Conservation (phyloP, 1,140 invertebrate genomes). For the Ptiloglossa arizonensis region DNA sequence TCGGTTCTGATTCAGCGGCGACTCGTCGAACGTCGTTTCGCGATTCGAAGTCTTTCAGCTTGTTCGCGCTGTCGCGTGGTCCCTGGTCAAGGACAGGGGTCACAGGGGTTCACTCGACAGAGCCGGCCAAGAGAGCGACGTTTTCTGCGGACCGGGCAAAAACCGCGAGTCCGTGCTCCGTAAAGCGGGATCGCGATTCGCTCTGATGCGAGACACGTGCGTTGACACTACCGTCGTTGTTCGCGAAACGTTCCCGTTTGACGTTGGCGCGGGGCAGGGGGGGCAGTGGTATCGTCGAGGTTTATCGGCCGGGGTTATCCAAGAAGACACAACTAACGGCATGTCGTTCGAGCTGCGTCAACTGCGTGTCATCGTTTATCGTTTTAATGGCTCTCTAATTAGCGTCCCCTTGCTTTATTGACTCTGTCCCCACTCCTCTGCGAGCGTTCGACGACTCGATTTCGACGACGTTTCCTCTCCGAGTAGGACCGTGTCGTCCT, state of each 20-base stretch:
- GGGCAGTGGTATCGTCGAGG: constrained; percentile 61
- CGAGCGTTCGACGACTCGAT: neutral
- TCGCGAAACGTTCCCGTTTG: constrained; percentile 51
- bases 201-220: constrained; percentile 42
- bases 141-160: constrained; percentile 7
- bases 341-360: constrained; percentile 76
- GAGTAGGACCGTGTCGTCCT: too few species aligned
- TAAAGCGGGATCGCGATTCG: neutral
- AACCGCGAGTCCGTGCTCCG: neutral
- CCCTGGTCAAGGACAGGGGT: constrained; percentile 21
- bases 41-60: too few species aligned
- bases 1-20: too few species aligned
- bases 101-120: neutral
- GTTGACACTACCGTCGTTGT: constrained; percentile 68
- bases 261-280: constrained; percentile 9
- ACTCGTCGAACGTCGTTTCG: too few species aligned
- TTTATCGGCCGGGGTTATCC: constrained; percentile 80
- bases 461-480: too few species aligned
- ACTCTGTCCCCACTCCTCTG: neutral
- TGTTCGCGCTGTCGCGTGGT: neutral
- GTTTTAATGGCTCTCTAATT: constrained; percentile 80
- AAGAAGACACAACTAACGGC: constrained; percentile 80
- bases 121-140: neutral
- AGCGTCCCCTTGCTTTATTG: constrained; percentile 68
- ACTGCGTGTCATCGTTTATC: constrained; percentile 80